Evolutionary conservation across 2,797 vertebrate genomes (phyloP), one percentile per base, ranked within the genome.

Genomic region (Lagodon rhomboides): DNA sequence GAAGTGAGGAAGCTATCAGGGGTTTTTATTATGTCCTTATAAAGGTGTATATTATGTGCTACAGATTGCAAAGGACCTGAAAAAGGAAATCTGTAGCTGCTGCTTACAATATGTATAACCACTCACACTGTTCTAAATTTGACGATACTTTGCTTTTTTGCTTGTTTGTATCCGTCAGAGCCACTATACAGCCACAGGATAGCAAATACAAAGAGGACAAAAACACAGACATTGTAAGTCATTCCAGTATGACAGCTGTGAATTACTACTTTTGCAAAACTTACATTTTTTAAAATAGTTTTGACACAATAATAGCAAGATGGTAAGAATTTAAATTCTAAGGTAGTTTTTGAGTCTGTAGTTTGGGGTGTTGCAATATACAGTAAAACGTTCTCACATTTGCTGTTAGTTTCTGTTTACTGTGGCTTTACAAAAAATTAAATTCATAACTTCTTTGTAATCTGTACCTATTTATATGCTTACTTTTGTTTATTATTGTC

Each of bases 11-110:
- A 83, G 62, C 73, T 50, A 43, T 43, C n/a, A 38, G 60, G 84
- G 78, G 77, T 56, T 54, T 90, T 93, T 88, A 91, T 87, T 75
- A 70, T 68, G 17, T 66, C 66, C 73, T 77, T 87, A 79, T 85
- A 90, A 84, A 91, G 58, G 66, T 85, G 71, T 51, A 65, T 64
- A 65, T 68, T 85, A 73, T 49, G 44, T 27, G 18, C 15, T 34
- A 44, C 15, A 50, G 61, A 68, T 23, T 47, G 15, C 50, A 65
- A 43, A 77, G n/a, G 16, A 72, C 43, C 22, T 8, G 5, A 49
- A 59, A 64, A 56, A 18, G 34, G 9, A 73, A 68, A 78, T 58
- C 30, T 66, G 22, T 46, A 44, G 22, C 46, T 69, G 23, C 49
- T 54, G 22, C 43, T 64, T 55, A 69, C 13, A 18, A 43, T n/a